Evolutionary conservation across 2,888 invertebrate species (phyloP), one percentile per base, ranked within the genome.

Genomic region (Druceiella hillmani): DNA sequence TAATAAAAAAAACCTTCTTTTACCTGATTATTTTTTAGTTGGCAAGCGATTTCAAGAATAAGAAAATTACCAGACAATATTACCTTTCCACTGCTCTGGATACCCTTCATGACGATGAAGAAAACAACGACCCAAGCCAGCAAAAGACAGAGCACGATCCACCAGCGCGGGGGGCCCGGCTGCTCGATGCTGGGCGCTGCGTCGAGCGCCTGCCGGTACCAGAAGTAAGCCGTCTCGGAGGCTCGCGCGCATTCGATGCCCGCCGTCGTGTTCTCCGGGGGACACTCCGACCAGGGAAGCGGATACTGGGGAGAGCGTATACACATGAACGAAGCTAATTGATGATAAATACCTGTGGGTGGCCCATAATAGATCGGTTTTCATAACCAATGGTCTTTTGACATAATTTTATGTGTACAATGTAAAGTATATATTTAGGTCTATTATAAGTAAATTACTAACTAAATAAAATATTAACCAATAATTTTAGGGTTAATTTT

Each of bases 41-140:
- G n/a, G n/a, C n/a, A n/a, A n/a, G n/a, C n/a, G n/a, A n/a, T n/a
- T n/a, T n/a, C n/a, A n/a, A n/a, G n/a, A n/a, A n/a, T n/a, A n/a
- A n/a, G n/a, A 16, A 4, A 15, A 4, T 11, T 7, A 35, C 14
- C 14, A 10, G 10, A 11, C 15, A 52, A n/a, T n/a, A n/a, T 50
- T 58, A 89, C 90, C 80, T 93, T 93, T 54, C 94, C 94, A 47
- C 92, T 92, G 53, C 92, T 92, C 67, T 94, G 93, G 47, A 95
- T 94, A 31, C 94, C 94, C 63, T 91, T 91, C 89, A 92, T 93
- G 29, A 94, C 91, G 56, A 94, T 93, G 57, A 90, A 87, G 72
- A 91, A 95, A 17, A 95, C 92, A 47, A 92, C 76, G 32, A 83
- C 62, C 95, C 95, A 95, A 13, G 93, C 87, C 17, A 92, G 71